phyloP scores from a whole-genome alignment of 2,797 vertebrate genomes.

The Dromococcyx pavoninus region DNA sequence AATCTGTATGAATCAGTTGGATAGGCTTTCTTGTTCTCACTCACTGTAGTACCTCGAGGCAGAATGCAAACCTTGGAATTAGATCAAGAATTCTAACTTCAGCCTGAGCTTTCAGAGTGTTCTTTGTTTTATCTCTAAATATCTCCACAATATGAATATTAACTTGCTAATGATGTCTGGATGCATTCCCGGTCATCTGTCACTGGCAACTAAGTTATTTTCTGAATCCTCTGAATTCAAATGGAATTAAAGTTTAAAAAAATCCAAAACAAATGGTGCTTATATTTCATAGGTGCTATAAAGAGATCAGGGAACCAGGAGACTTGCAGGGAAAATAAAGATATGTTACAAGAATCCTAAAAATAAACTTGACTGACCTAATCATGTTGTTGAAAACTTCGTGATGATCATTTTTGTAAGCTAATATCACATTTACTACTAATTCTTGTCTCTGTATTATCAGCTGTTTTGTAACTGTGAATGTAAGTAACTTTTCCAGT shows the following conservation, averaged over 20 bases:
- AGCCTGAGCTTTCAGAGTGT: neutral
- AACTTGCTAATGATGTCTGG: neutral
- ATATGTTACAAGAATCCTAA: neutral
- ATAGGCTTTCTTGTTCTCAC: neutral
- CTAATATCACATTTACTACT: neutral
- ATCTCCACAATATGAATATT: neutral
- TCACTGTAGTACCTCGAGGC: neutral
- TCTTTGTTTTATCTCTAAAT: neutral
- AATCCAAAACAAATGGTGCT: neutral
- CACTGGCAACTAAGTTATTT: neutral
- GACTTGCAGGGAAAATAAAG: neutral
- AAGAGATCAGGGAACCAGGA: neutral
- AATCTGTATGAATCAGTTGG: neutral
- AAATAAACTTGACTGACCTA: neutral
- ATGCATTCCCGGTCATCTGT: constrained; percentile 10
- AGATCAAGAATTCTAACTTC: neutral
- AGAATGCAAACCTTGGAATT: neutral
- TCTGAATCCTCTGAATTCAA: neutral
- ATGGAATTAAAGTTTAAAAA: neutral
- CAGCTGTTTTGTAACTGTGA: neutral
- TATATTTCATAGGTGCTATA: neutral
- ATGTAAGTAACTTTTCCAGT: neutral
- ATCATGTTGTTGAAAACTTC: neutral
- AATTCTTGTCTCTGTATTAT: neutral
- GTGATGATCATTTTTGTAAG: neutral